phyloP scores from a whole-genome alignment of 2,797 vertebrate genomes.

The Eulemur coronatus region DNA sequence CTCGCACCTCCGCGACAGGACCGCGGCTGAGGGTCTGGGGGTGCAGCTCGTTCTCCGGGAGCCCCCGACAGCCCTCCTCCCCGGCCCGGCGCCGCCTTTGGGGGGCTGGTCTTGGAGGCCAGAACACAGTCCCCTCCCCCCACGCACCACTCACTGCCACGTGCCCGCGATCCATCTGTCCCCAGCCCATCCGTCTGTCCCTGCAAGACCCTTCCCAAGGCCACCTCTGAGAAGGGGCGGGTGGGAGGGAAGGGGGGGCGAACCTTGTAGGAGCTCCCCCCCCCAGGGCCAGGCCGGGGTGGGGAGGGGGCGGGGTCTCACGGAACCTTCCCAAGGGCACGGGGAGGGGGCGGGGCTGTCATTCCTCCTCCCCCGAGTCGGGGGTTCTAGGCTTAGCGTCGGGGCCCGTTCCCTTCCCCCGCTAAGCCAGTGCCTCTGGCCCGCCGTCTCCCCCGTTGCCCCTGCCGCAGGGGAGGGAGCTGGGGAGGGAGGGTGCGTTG shows the following conservation, averaged over 20 bases:
- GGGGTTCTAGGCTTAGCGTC: background rate
- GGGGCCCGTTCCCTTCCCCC: fast-evolving
- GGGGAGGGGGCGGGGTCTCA: background rate
- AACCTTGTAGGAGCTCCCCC: background rate
- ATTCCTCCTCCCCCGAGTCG: background rate
- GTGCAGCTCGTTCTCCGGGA: background rate
- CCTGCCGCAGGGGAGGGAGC: background rate
- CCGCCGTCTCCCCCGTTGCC: background rate
- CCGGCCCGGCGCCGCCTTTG: background rate
- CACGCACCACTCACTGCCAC: background rate
- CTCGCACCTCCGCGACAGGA: background rate
- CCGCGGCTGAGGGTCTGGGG: background rate
- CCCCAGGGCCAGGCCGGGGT: background rate
- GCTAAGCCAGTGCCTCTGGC: background rate
- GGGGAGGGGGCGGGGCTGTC: background rate
- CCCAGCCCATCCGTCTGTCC: background rate
- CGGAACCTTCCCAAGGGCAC: background rate
- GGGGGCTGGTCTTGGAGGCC: background rate
- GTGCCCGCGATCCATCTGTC: background rate
- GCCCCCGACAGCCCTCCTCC: too few relatives aligned
- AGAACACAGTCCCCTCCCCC: too few relatives aligned
- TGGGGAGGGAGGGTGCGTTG: background rate
- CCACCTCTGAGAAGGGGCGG: background rate
- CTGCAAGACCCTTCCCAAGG: background rate
- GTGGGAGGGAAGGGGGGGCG: background rate